Evolutionary conservation across 2,113 vertebrate genomes (phyloP), one percentile per base, ranked within the genome.

Genomic region (Colaptes auratus): DNA sequence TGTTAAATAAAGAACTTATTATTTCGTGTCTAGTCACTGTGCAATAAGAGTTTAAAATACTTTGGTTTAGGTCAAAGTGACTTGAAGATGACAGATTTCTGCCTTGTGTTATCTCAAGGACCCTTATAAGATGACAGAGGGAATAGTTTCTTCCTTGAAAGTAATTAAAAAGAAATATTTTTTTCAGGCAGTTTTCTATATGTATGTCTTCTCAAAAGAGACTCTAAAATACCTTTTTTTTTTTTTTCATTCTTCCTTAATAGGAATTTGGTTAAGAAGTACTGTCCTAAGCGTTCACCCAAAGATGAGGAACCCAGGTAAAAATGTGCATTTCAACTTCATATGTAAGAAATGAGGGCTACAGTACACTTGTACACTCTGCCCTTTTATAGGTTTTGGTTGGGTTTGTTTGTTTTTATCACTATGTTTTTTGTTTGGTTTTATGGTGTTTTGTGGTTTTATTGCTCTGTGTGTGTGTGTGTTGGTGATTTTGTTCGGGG

Each of bases 251-350:
- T 89, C 74, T 96, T 76, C 78, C 86, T 73, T 75, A 95, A 77
- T 96, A 99, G 99, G 97, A 99, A 98, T 97, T 96, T 99, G 97
- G 99, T 99, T 77, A 99, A 99, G 98, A 99, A 99, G 95, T 99
- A 99, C 80, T 99, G 99, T 96, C 99, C 99, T 19, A 99, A 99
- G 90, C 99, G 99, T 85, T 98, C 98, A 63, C 95, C 99, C 75
- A 99, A 99, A 98, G 99, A 99, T 59, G 99, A 99, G 82, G 99
- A 99, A 70, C 99, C 99, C 52, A 99, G 99, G 99, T 99, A 98
- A 97, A 93, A 95, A 83, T 52, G 28, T 71, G 48, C 13, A 15
- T 84, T 74, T 96, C 67, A 75, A 75, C 17, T 94, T 89, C 28
- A 0, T 58, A 3, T 71, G 4, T 88, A 61, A 69, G 79, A 89